Base-by-base conservation (phyloP, 2,113 vertebrate genomes). In the Scartelaos histophorus region DNA sequence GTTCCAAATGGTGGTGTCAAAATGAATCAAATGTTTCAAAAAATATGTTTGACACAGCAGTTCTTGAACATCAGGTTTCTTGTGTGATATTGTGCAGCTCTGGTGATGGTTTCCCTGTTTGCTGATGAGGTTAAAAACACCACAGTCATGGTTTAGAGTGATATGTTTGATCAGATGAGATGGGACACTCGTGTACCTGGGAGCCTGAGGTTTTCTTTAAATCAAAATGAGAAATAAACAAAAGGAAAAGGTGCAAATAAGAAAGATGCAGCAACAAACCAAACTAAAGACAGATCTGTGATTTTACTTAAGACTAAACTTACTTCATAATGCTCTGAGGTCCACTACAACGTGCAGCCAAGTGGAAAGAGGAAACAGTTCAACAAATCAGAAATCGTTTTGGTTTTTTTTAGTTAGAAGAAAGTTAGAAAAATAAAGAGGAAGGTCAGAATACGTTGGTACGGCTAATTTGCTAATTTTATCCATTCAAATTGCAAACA, bases 281-380 rank as follows among this genome's bases (percentile, higher is more conserved):
- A 54, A 73, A 73, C 35, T 68, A 70, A 73, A 51, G n/a, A 16
- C 34, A 25, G 69, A 66, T 2, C 16, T n/a, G 38, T 7, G 9
- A 11, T 43, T 43, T 43, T 9, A 43, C 38, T 10, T 10, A 7
- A 43, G 6, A 21, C 10, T n/a, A 43, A 43, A 90, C 92, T 92
- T 91, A 93, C 91, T 90, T 93, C 49, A 90, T 73, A 78, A 90
- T 79, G 85, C 71, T 91, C 3, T 88, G 90, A 73, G 91, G 90
- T 75, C 91, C 90, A 92, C 91, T 93, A 35, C 38, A 54, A 7
- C 24, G 38, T 17, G 49, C 64, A 46, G 53, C 35, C 57, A 69
- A 81, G 75, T 11, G 62, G 73, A 64, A 19, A 64, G 71, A 47
- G 73, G 1, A 35, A 17, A 56, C 10, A 43, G 5, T 11, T 17